phyloP scores from a whole-genome alignment of 2,797 vertebrate genomes.

The Aphelocoma californica region DNA sequence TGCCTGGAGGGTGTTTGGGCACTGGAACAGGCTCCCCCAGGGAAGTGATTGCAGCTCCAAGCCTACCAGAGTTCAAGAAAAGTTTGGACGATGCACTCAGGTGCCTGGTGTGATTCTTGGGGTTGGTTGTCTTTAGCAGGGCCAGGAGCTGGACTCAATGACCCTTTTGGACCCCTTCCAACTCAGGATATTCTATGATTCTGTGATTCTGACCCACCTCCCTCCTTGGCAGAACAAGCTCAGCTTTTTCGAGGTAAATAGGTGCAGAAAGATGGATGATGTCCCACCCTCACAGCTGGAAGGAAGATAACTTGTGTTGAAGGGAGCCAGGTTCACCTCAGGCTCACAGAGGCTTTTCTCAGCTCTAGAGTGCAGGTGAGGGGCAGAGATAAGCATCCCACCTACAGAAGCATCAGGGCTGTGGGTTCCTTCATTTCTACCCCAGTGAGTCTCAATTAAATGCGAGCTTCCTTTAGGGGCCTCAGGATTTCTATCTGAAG shows the following conservation, averaged over 20 bases:
- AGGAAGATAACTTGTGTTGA: not conserved
- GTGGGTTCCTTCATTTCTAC: not conserved
- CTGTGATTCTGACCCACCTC: not conserved
- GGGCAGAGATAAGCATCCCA: not conserved
- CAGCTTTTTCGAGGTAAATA: not conserved
- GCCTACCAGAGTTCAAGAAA: not conserved
- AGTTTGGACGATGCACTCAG: not conserved
- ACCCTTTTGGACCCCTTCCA: not conserved
- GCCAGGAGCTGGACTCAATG: not conserved
- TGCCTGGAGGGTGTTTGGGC: not conserved
- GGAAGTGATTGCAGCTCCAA: not conserved
- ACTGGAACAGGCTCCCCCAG: not conserved
- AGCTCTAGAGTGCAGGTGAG: not conserved
- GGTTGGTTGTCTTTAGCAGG: not conserved
- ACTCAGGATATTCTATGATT: not conserved
- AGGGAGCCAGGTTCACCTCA: not conserved
- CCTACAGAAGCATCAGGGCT: not conserved
- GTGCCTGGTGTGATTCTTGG: not conserved
- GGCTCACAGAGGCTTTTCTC: not conserved
- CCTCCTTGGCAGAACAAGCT: not conserved
- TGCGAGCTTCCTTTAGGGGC: not conserved
- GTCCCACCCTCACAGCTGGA: not conserved
- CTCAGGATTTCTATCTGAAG: not conserved
- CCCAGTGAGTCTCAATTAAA: not conserved
- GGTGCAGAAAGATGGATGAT: not conserved